Percentiles rank a stretch among this genome's conserved stretches.
Evolutionary conservation across 1,140 invertebrate genomes (phyloP).

Genomic region (Drosophila athabasca): DNA sequence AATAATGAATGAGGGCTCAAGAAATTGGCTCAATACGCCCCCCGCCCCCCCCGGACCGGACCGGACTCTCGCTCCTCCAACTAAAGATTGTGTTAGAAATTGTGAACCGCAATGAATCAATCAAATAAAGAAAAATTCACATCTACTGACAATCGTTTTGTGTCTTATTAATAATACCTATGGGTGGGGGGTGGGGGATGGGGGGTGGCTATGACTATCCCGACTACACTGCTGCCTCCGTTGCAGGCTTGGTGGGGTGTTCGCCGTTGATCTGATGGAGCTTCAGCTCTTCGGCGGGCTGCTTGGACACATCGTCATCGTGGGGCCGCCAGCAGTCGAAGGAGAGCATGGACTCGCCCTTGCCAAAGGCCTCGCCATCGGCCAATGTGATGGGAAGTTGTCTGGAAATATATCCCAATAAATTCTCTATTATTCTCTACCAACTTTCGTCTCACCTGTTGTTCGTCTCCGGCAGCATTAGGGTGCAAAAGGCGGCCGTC

Average conservation of each 20-base stretch:
- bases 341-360: constrained; percentile 67
- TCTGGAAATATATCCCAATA: constrained; percentile 40
- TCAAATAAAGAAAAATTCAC: constrained; percentile 78
- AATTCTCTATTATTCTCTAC: not conserved
- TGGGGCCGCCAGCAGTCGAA: constrained; percentile 83
- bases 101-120: constrained; percentile 71
- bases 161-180: constrained; percentile 23
- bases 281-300: constrained; percentile 55
- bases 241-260: constrained; percentile 9
- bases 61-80: constrained; percentile 33
- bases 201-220: constrained; percentile 14
- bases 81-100: constrained; percentile 68
- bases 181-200: not conserved
- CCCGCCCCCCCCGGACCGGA: too few relatives aligned
- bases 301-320: constrained; percentile 53
- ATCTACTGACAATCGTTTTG: constrained; percentile 59
- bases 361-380: constrained; percentile 66
- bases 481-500: constrained; percentile 32
- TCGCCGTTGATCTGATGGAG: constrained; percentile 54
- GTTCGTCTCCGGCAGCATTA: constrained; percentile 67
- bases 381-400: constrained; percentile 65
- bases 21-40: constrained; percentile 33
- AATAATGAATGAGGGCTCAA: constrained; percentile 13
- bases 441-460: constrained; percentile 47
- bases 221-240: constrained; percentile 29